Conservation (phyloP, 2,797 vertebrate genomes). For the Cossypha niveicapilla region DNA sequence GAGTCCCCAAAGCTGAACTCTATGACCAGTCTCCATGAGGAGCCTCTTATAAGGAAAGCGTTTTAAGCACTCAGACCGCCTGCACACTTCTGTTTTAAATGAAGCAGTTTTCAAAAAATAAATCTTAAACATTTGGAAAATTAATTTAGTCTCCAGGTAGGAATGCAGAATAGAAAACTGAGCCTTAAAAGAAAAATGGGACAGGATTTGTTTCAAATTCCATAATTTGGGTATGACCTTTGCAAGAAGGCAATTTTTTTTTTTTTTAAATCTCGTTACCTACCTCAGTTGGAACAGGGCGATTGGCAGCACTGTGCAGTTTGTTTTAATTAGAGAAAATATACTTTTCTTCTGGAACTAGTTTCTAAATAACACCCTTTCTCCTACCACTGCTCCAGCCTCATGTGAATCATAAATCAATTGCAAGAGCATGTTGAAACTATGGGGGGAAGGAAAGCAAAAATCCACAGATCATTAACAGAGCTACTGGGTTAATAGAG, state of each 20-base stretch:
- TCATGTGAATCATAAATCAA: not conserved
- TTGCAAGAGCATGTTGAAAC: not conserved
- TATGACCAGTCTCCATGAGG: not conserved
- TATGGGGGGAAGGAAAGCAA: accelerated
- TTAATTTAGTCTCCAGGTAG: not conserved
- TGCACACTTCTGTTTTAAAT: not conserved
- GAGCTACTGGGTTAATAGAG: not conserved
- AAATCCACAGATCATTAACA: not conserved
- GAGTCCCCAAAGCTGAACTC: not conserved
- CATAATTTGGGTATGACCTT: not conserved
- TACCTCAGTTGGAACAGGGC: not conserved
- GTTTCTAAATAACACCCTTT: not conserved
- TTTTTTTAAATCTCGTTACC: not conserved
- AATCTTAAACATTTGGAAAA: not conserved
- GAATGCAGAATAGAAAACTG: not conserved
- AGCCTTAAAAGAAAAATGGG: not conserved
- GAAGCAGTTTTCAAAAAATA: not conserved
- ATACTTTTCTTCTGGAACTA: not conserved
- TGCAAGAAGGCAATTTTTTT: not conserved
- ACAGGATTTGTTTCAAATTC: not conserved
- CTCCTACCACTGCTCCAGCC: not conserved
- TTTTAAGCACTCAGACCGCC: not conserved
- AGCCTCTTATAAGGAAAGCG: not conserved
- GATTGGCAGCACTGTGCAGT: not conserved
- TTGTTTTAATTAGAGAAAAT: not conserved